Base-by-base conservation (phyloP, 2,888 invertebrate genomes). In the Yponomeuta plumbellus region DNA sequence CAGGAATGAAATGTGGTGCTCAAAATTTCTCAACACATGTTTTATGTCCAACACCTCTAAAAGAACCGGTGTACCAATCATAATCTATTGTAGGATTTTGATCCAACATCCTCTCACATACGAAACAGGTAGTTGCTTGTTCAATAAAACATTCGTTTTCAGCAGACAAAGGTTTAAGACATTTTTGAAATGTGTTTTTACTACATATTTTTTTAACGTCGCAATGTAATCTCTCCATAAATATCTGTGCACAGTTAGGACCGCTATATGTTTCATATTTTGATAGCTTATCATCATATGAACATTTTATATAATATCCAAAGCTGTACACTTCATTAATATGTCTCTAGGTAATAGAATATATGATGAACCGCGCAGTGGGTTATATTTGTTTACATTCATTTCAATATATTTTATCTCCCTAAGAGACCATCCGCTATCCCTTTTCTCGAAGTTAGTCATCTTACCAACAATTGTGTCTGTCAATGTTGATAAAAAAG, bases 281-380 rank as follows among this genome's bases (percentile, higher is more conserved):
- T 59, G 71, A 74, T n/a, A 72, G 66, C 44, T 40, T 68, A 66
- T 75, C 68, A 69, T 75, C 71, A 68, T 70, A 76, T 63, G 72
- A 71, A 70, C 74, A 75, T 68, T 75, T 74, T 11, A 75, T 70
- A 62, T 74, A 75, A 68, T 75, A 75, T 11, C 72, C 75, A 68
- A 76, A 76, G 70, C 76, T 76, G 67, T 74, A 75, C 1, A 69
- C 69, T 59, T 71, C 70, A 68, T 74, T 8, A 6, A 34, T 8
- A 34, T 34, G 8, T 34, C 34, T 5, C 34, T 8, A 34, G 34
- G 5, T n/a, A n/a, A n/a, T n/a, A n/a, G n/a, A n/a, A n/a, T n/a
- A n/a, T n/a, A n/a, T n/a, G n/a, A n/a, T n/a, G n/a, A n/a, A n/a
- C n/a, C n/a, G n/a, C n/a, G n/a, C n/a, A n/a, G n/a, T n/a, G n/a